Evolutionary conservation across 2,888 invertebrate species (phyloP), one percentile per base, ranked within the genome.

Genomic region (Selenia dentaria): DNA sequence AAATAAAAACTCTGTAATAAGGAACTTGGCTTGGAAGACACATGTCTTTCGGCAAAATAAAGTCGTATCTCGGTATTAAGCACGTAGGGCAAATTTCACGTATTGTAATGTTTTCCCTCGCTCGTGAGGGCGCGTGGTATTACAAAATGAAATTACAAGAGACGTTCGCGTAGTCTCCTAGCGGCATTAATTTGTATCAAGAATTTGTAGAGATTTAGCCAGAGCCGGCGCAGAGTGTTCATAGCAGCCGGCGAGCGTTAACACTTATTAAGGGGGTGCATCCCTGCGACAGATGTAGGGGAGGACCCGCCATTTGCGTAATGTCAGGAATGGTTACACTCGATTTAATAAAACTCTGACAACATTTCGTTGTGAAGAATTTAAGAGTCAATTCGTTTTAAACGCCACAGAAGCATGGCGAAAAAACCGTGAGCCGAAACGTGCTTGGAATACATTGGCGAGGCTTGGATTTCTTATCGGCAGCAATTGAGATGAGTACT

Each of bases 241-340:
- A 76, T 83, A 83, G 83, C 88, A 85, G 86, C 80, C 84, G 87
- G 86, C 85, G 83, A 86, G 82, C 88, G 87, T 89, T 88, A 87
- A 88, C 89, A 88, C 89, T 88, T 89, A 90, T 90, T 89, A 89
- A 88, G 89, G 88, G 87, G 88, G 86, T 88, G 89, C 90, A 90
- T 90, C 89, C 81, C 85, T 74, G 85, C 89, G 88, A 89, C 89
- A 89, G 89, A 90, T 88, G 90, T 89, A 88, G 83, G 89, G 90
- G 89, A 83, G 88, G 86, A 70, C 77, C 80, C 83, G 82, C 87
- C 89, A 88, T 89, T 89, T 89, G 86, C 88, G 85, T 89, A 89
- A 90, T 87, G 87, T 82, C 76, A 86, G 85, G 85, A 89, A 88
- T 88, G 88, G 89, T 89, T 88, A 88, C 89, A 89, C 88, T 89